Evolutionary conservation across 2,113 vertebrate species (phyloP).

Genomic region (Triplophysa rosa): DNA sequence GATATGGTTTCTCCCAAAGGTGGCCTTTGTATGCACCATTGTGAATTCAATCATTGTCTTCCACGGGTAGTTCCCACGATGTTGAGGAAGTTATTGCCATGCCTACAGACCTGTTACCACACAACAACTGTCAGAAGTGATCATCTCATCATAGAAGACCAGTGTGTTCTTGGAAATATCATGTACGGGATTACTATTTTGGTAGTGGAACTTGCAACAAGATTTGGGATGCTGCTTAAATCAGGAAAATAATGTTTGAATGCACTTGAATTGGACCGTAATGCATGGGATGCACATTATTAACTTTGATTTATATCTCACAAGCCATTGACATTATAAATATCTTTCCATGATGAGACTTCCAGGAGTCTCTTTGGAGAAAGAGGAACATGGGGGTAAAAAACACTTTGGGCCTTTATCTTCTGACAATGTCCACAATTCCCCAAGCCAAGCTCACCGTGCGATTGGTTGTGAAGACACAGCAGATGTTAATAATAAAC

Average conservation of each 20-base stretch:
- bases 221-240: neutral
- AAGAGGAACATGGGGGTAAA: constrained; percentile 52
- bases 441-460: constrained; percentile 67
- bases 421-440: constrained; percentile 68
- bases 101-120: constrained; percentile 64
- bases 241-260: neutral
- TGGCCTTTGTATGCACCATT: constrained; percentile 80
- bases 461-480: constrained; percentile 62
- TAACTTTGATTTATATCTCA: neutral
- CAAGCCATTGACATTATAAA: neutral
- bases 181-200: neutral
- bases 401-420: constrained; percentile 52
- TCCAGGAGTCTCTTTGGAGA: neutral
- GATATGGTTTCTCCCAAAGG: constrained; percentile 87
- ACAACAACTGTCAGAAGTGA: constrained; percentile 46
- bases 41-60: constrained; percentile 81
- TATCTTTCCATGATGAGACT: neutral
- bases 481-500: constrained; percentile 74
- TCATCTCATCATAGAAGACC: constrained; percentile 17
- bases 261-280: neutral
- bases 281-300: neutral
- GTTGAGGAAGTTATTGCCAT: constrained; percentile 71
- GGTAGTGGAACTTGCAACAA: neutral
- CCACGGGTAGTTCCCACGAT: constrained; percentile 79
- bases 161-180: neutral